A percentile compares a stretch with the other conserved stretches of the same genome.
phyloP scores from a whole-genome alignment of 2,113 vertebrate species.

The Bos indicus region DNA sequence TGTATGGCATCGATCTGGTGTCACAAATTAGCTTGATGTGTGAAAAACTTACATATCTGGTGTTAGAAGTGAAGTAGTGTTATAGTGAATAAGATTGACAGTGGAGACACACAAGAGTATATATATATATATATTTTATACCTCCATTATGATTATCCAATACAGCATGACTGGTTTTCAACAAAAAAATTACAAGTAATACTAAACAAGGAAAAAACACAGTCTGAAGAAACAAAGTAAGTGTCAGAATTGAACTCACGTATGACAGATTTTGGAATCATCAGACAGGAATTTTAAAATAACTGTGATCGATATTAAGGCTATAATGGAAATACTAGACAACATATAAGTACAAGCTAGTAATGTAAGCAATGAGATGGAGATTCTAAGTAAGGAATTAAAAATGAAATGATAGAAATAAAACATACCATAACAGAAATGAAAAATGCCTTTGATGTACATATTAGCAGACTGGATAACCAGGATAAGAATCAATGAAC shows the following conservation, averaged over 20 bases:
- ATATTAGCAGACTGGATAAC: neutral
- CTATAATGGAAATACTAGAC: neutral
- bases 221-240: neutral
- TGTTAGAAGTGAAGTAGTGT: neutral
- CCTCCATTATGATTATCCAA: neutral
- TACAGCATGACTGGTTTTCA: neutral
- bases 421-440: neutral
- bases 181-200: neutral
- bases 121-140: neutral
- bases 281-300: neutral
- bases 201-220: neutral
- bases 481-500: neutral
- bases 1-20: accelerated
- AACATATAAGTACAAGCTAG: neutral
- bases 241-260: neutral
- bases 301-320: neutral
- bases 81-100: neutral
- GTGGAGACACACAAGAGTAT: neutral
- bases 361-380: neutral
- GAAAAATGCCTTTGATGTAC: neutral
- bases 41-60: neutral
- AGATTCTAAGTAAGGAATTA: neutral
- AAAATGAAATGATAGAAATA: neutral
- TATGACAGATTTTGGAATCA: neutral
- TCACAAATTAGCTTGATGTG: neutral